Conservation (phyloP, 2,113 vertebrate genomes). For the Dinomys branickii region DNA sequence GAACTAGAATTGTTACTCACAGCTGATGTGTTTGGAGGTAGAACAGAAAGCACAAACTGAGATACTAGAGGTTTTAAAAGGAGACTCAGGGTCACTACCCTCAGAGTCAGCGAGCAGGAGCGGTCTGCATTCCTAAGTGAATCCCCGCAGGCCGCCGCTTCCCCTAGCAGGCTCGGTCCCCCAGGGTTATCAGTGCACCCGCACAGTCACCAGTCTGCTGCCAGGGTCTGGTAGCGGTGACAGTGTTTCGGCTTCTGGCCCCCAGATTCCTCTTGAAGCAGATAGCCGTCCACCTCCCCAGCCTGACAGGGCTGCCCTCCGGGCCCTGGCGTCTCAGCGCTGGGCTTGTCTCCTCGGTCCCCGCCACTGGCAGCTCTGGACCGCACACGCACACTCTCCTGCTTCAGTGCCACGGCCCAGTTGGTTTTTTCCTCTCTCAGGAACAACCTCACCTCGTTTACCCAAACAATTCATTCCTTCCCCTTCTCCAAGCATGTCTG, state of each 20-base stretch:
- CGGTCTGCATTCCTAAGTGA: slow-evolving; percentile 2
- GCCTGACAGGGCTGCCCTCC: not conserved
- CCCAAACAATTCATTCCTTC: not conserved
- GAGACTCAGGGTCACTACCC: not conserved
- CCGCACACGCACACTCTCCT: not conserved
- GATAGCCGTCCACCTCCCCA: not conserved
- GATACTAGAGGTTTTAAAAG: not conserved
- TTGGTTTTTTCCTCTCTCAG: not conserved
- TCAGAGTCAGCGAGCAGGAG: slow-evolving; percentile 31
- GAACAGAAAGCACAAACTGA: not conserved
- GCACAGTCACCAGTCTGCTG: not conserved
- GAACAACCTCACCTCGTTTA: not conserved
- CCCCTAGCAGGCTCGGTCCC: not conserved
- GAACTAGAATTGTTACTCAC: not conserved
- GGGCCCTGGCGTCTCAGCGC: not conserved
- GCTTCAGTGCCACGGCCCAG: not conserved
- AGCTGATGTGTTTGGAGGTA: not conserved
- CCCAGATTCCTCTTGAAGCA: not conserved
- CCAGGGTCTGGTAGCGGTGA: not conserved
- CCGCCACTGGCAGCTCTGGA: not conserved
- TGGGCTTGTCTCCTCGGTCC: not conserved
- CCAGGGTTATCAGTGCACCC: not conserved
- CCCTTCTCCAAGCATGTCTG: not conserved
- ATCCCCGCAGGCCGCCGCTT: not conserved
- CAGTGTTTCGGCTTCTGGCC: slow-evolving; percentile 12